Conservation (phyloP, 92 coral and sea anemone genomes). For the Phenganax stokvisi region DNA sequence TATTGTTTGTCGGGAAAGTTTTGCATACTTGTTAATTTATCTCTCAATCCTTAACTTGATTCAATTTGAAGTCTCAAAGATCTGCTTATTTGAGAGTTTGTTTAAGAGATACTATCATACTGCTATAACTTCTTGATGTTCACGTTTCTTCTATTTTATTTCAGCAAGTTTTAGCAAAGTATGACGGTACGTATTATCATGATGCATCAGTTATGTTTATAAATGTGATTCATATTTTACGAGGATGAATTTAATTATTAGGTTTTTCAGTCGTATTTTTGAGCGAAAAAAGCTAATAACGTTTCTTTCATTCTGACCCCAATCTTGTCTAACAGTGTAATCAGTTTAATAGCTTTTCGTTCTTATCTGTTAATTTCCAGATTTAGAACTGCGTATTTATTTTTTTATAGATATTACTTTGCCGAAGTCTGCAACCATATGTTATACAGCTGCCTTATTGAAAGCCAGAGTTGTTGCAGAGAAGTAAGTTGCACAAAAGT, state of each 20-base stretch:
- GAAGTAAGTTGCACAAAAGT: constrained; percentile 54
- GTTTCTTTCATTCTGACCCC: not conserved
- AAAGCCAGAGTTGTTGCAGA: constrained; percentile 97
- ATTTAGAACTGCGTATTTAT: not conserved
- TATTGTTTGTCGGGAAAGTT: too few relatives aligned
- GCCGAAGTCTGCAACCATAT: constrained; percentile 96
- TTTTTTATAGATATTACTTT: constrained; percentile 68
- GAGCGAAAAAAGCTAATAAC: too few relatives aligned
- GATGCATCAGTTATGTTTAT: not conserved
- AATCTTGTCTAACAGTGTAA: not conserved
- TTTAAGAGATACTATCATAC: not conserved
- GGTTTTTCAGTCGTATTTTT: too few relatives aligned
- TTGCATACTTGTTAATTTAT: too few relatives aligned
- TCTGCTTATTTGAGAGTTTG: not conserved
- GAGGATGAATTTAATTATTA: too few relatives aligned
- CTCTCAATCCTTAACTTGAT: too few relatives aligned
- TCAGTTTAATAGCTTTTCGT: not conserved
- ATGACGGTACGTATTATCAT: constrained; percentile 60
- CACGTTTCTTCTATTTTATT: constrained; percentile 5
- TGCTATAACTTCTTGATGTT: not conserved
- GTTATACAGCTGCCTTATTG: constrained; percentile 93
- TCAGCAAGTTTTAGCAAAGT: constrained; percentile 95
- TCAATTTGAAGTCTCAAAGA: too few relatives aligned
- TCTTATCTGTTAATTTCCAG: too few relatives aligned
- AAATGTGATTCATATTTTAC: too few relatives aligned